These are phyloP conservation scores for Lytechinus pictus DNA, from an alignment of 35 echinoderm and acorn worm genomes.

Conservation along the genomic window DNA sequence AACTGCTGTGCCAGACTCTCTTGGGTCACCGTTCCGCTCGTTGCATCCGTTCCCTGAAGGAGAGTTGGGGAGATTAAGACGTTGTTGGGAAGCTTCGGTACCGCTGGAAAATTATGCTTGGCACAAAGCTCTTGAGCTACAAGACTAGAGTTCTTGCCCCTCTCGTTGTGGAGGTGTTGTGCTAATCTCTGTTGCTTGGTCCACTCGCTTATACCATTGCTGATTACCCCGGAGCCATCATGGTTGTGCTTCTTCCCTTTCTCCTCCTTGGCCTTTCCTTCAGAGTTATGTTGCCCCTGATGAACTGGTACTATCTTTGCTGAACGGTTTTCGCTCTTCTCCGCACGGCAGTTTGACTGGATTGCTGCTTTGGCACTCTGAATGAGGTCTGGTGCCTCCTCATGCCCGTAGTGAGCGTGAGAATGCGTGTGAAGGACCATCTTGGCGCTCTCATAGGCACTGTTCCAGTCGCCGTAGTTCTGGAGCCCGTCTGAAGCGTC, in stretches of 20 bases:
- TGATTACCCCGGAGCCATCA: not conserved
- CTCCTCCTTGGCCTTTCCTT: constrained; percentile 59
- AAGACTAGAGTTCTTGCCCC: constrained; percentile 50
- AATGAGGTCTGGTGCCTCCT: constrained; percentile 78
- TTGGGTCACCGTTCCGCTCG: not conserved
- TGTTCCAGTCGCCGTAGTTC: constrained; percentile 72
- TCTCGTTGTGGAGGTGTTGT: constrained; percentile 77
- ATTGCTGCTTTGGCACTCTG: constrained; percentile 87
- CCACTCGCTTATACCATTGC: constrained; percentile 54
- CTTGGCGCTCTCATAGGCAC: constrained; percentile 91
- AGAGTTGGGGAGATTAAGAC: constrained; percentile 28
- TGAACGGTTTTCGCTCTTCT: constrained; percentile 27
- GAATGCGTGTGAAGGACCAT: constrained; percentile 71
- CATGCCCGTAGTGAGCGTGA: constrained; percentile 61
- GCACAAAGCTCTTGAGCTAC: constrained; percentile 52
- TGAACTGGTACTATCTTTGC: constrained; percentile 44
- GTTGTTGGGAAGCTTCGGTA: constrained; percentile 58
- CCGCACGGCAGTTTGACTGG: constrained; percentile 83
- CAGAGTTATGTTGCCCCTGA: constrained; percentile 55
- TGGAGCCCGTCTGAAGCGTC: constrained; percentile 62
- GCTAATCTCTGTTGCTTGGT: constrained; percentile 65
- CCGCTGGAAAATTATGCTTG: constrained; percentile 59
- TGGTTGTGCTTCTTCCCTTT: constrained; percentile 64
- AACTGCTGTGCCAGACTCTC: constrained; percentile 53
- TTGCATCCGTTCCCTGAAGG: constrained; percentile 35